phyloP scores from a whole-genome alignment of 2,888 invertebrate genomes.

The Bruchidius siliquastri region DNA sequence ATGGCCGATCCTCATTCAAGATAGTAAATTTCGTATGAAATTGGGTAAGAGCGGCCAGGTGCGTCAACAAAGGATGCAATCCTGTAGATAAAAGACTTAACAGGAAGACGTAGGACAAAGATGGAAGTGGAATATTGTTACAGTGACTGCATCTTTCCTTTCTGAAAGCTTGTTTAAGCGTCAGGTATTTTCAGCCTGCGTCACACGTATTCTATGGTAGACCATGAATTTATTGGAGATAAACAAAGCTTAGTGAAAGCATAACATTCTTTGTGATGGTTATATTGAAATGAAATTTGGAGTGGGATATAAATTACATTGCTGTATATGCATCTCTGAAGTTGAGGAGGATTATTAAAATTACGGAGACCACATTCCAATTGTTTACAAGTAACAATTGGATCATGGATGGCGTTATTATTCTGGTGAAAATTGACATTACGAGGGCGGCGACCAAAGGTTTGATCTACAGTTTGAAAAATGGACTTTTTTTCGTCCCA shows the following conservation, averaged over 20 bases:
- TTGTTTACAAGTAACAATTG: no score
- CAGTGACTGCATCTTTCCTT: not conserved
- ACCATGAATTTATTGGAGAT: not conserved
- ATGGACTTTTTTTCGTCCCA: no score
- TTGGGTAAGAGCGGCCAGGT: constrained; percentile 26
- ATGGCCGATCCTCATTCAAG: constrained; percentile 19
- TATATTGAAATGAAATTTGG: not conserved
- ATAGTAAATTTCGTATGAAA: constrained; percentile 26
- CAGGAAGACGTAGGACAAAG: constrained; percentile 12
- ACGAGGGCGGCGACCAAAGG: no score
- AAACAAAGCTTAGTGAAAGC: not conserved
- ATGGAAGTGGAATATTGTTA: constrained; percentile 8
- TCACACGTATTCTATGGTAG: not conserved
- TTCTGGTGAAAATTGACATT: no score
- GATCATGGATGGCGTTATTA: no score
- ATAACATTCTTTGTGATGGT: not conserved
- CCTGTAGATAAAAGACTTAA: constrained; percentile 13
- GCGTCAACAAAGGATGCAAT: constrained; percentile 21
- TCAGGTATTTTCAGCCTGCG: not conserved
- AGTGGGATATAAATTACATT: not conserved
- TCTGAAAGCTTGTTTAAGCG: not conserved
- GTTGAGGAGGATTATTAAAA: not conserved
- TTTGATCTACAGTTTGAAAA: no score
- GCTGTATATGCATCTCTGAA: no score
- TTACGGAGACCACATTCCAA: not conserved